These are phyloP conservation scores for Hermodice carunculata DNA, from an alignment of 2,888 invertebrate species.

Conservation along the genomic window DNA sequence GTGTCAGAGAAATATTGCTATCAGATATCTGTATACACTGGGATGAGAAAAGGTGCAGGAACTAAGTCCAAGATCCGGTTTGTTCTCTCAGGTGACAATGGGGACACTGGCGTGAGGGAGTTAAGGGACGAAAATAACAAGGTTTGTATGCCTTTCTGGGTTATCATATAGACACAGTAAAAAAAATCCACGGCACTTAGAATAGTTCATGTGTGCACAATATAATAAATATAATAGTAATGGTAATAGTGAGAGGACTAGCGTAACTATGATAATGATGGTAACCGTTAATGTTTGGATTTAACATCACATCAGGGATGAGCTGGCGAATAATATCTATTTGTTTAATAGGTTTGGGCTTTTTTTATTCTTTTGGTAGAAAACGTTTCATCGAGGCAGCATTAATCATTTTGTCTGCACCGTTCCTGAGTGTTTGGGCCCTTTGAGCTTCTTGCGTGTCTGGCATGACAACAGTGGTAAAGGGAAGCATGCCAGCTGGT, in stretches of 20 bases:
- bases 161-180: too few relatives aligned
- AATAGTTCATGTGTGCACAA: too few relatives aligned
- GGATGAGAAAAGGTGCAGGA: conserved; percentile 55
- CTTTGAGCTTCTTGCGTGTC: conserved; percentile 69
- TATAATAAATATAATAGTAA: too few relatives aligned
- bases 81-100: conserved; percentile 56
- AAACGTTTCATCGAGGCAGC: conserved; percentile 43
- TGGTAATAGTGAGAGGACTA: too few relatives aligned
- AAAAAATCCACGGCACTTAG: too few relatives aligned
- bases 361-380: too few relatives aligned
- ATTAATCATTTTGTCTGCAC: conserved; percentile 55
- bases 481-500: conserved; percentile 71
- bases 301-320: too few relatives aligned
- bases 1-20: conserved; percentile 56
- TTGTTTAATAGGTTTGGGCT: too few relatives aligned
- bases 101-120: conserved; percentile 59
- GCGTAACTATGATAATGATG: too few relatives aligned
- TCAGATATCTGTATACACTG: conserved; percentile 57
- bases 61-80: conserved; percentile 56
- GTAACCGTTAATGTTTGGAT: too few relatives aligned
- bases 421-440: conserved; percentile 65
- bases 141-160: too few relatives aligned
- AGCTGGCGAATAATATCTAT: too few relatives aligned
- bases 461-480: conserved; percentile 73
- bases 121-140: conserved; percentile 50